Evolutionary conservation across 2,888 invertebrate species (phyloP).

Genomic region (Cryptus armator): DNA sequence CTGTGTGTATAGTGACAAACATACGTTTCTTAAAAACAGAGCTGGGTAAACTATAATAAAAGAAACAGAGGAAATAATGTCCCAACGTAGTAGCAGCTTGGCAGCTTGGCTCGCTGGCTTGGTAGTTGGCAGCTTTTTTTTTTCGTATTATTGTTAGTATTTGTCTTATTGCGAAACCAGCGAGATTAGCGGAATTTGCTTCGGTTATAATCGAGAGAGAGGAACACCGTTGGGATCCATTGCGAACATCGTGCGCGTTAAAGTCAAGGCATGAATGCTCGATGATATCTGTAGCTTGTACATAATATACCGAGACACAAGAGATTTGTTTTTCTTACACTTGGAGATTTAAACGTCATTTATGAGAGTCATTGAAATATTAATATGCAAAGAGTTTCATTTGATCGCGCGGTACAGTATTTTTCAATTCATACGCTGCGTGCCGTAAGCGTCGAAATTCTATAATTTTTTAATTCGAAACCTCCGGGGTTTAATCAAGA

Average conservation of each 20-base stretch:
- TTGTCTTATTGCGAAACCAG: constrained; percentile 11
- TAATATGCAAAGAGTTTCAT: constrained; percentile 45
- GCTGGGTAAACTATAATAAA: no score
- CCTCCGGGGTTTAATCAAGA: constrained; percentile 17
- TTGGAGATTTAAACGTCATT: constrained; percentile 11
- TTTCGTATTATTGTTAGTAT: neutral
- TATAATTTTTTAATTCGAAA: neutral
- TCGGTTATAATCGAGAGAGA: constrained; percentile 58
- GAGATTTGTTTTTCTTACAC: constrained; percentile 1
- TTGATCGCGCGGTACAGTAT: neutral
- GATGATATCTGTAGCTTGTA: constrained; percentile 20
- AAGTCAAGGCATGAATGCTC: neutral
- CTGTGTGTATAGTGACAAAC: no score
- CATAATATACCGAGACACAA: constrained; percentile 14
- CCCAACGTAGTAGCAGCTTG: constrained; percentile 19
- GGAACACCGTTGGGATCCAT: constrained; percentile 1
- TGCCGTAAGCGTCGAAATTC: neutral
- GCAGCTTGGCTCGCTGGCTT: no score
- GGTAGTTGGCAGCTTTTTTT: constrained; percentile 26
- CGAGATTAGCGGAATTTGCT: constrained; percentile 53
- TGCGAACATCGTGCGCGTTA: neutral
- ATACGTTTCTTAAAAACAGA: no score
- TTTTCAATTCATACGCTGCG: constrained; percentile 3
- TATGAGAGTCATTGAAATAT: constrained; percentile 48
- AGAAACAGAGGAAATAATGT: no score